These are phyloP conservation scores for Gobio gobio DNA, from an alignment of 2,113 vertebrate genomes.

Conservation along the genomic window DNA sequence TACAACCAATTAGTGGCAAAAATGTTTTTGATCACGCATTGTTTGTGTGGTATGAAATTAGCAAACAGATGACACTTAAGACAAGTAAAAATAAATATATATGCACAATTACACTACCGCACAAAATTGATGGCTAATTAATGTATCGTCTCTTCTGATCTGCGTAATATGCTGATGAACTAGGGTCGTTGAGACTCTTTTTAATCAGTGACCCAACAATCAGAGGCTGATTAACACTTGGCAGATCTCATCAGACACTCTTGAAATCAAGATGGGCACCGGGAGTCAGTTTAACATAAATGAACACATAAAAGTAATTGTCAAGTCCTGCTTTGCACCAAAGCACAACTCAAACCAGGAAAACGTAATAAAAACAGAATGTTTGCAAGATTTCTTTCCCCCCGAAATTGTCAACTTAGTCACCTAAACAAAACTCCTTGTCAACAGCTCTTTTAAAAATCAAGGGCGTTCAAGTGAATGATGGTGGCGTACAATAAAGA, in stretches of 20 bases:
- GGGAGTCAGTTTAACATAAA: background rate
- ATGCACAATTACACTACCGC: background rate
- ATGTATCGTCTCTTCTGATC: background rate
- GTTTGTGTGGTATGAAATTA: background rate
- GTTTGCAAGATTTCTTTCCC: background rate
- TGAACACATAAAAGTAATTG: slow-evolving; percentile 22
- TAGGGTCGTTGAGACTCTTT: slow-evolving; percentile 32
- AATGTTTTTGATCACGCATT: background rate
- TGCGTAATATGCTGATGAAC: slow-evolving; percentile 7
- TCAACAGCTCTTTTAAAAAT: slow-evolving; percentile 4
- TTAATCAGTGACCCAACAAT: slow-evolving; percentile 53
- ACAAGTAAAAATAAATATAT: background rate
- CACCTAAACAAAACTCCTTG: slow-evolving; percentile 11
- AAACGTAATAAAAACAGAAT: background rate
- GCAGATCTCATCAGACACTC: slow-evolving; percentile 37
- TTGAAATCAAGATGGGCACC: slow-evolving; percentile 30
- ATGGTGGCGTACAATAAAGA: background rate
- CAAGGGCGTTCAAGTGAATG: slow-evolving; percentile 20
- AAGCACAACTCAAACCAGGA: background rate
- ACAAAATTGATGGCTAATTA: slow-evolving; percentile 3
- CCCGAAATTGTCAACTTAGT: background rate
- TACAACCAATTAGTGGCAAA: background rate
- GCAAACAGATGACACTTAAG: background rate
- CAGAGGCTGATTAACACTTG: slow-evolving; percentile 44
- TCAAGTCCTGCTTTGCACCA: background rate